Base-by-base conservation (phyloP, 2,113 vertebrate species). In the Pagrus major region DNA sequence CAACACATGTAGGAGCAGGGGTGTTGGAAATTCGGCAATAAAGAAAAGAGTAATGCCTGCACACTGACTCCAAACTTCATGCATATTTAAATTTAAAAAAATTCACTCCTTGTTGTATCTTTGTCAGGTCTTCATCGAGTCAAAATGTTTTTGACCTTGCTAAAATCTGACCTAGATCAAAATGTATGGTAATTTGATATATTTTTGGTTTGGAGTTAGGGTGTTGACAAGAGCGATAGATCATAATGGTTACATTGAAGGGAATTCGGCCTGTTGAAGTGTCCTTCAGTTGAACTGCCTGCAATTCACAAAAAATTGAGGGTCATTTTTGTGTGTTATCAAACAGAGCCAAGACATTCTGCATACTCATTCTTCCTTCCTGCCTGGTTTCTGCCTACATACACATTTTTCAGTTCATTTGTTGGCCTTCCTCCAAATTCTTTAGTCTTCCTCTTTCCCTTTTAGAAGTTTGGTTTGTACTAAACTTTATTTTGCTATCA, bases 351-450 rank as follows among this genome's bases (percentile, higher is more conserved):
- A 42, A 67, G 20, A 51, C 63, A 56, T 89, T 84, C 71, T 89
- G 80, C 84, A 70, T 35, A 65, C 27, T 86, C 87, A 88, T 78
- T 80, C 81, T 88, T 90, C 85, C 85, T 87, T 92, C 88, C 86
- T 85, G 77, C 56, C 27, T 81, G 42, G 29, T 74, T 70, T 15
- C 42, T 84, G 75, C 80, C 14, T 21, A 67, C 87, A 73, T 76
- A 27, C 46, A 61, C 81, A 80, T 84, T 0, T 81, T 85, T 83
- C 25, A 14, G 31, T 74, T 64, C 29, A 58, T 71, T 54, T 1
- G 0, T 44, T 67, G 25, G 31, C 55, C 20, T 54, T 47, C n/a
- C 25, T 55, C 10, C 46, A 47, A 27, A 42, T 31, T n/a, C 23
- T 37, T 39, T 11, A 18, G 20, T 39, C 16, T 69, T 67, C 33